phyloP scores from a whole-genome alignment of 2,888 invertebrate genomes.

The Cepaea hortensis region DNA sequence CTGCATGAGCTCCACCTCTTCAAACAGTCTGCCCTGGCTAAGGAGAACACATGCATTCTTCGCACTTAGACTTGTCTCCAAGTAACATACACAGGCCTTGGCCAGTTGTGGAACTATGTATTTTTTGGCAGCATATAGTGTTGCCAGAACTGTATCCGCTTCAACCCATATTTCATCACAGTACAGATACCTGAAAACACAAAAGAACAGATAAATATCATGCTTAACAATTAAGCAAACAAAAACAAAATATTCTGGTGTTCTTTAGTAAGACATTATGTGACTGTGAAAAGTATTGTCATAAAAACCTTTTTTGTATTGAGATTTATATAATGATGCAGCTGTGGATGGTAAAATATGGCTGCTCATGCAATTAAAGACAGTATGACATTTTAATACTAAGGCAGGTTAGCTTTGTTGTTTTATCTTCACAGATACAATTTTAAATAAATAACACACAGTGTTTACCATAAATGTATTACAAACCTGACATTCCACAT shows the following conservation, averaged over 20 bases:
- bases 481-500: too few relatives aligned
- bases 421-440: too few relatives aligned
- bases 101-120: constrained; percentile 96
- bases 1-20: constrained; percentile 97
- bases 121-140: constrained; percentile 96
- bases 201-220: neutral
- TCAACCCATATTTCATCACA: constrained; percentile 97
- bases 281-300: too few relatives aligned
- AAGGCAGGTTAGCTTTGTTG: too few relatives aligned
- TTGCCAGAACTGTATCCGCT: constrained; percentile 94
- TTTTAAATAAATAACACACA: too few relatives aligned
- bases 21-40: constrained; percentile 95
- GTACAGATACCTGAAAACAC: constrained; percentile 88
- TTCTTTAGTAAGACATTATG: too few relatives aligned
- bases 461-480: too few relatives aligned
- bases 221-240: neutral
- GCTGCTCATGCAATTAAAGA: too few relatives aligned
- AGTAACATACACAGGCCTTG: constrained; percentile 93
- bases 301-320: too few relatives aligned
- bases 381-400: too few relatives aligned
- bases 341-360: too few relatives aligned
- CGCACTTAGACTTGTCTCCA: constrained; percentile 95
- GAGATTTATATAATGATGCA: too few relatives aligned
- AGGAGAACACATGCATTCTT: constrained; percentile 96
- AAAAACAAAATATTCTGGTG: neutral